Percentiles rank a stretch among this genome's conserved stretches.
Conservation (phyloP, 2,113 vertebrate species). For the Ictalurus furcatus region DNA sequence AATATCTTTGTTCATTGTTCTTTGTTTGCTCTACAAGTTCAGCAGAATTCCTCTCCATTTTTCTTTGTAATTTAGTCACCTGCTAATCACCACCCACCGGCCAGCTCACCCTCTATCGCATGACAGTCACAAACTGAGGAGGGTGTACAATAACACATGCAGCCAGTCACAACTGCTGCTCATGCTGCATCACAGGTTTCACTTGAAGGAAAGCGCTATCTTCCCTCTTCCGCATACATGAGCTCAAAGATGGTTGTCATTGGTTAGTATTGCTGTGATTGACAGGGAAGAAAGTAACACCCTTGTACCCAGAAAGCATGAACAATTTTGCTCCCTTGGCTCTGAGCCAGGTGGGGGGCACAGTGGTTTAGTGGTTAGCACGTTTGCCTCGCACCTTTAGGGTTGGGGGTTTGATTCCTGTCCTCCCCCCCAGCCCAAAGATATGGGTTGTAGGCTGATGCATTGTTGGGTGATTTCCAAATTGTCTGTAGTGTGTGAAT, state of each 20-base stretch:
- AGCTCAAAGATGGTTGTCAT: not conserved
- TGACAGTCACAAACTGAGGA: not conserved
- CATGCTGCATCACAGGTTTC: not conserved
- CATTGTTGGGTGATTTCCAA: no score
- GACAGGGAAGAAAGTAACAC: not conserved
- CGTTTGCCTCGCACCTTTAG: no score
- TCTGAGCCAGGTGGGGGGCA: not conserved
- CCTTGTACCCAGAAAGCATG: not conserved
- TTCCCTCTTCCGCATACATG: not conserved
- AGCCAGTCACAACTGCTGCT: not conserved
- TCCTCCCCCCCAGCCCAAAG: no score
- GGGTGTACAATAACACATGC: not conserved
- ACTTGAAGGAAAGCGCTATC: not conserved
- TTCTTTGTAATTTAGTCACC: not conserved
- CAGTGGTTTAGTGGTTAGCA: no score
- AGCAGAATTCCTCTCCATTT: not conserved
- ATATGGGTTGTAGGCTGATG: no score
- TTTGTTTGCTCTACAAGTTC: not conserved
- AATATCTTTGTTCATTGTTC: not conserved
- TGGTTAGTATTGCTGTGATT: not conserved
- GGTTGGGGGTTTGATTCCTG: no score
- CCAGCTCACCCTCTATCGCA: not conserved
- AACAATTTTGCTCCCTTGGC: not conserved
- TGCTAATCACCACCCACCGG: not conserved
- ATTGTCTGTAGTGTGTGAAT: no score